Conservation (phyloP, 2,797 vertebrate species). For the Microhierax caerulescens region DNA sequence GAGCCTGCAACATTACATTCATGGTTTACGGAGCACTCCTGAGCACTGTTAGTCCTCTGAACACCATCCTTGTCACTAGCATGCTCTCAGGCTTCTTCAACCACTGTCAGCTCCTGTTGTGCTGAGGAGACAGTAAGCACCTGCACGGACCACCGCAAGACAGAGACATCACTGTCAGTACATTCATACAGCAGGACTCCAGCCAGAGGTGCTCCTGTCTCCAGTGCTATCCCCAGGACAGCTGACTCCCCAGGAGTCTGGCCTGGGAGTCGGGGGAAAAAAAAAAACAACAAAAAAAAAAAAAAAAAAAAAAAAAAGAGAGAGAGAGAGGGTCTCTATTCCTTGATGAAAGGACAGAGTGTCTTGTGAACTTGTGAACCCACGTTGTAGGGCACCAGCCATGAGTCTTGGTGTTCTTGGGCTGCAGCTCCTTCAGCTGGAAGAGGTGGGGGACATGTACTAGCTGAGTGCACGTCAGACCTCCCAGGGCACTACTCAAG, state of each 20-base stretch:
- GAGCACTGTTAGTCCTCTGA: fast-evolving
- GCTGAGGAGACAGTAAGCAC: background rate
- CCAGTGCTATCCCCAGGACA: background rate
- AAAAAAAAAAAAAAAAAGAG: fast-evolving
- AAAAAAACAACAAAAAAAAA: background rate
- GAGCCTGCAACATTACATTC: background rate
- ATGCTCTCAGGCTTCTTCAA: background rate
- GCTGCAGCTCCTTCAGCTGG: background rate
- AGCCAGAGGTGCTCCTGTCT: background rate
- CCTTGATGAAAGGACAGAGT: background rate
- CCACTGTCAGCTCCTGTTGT: background rate
- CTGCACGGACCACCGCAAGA: background rate
- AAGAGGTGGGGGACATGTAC: background rate
- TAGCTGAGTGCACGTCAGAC: background rate
- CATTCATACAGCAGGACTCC: background rate
- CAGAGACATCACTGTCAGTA: background rate
- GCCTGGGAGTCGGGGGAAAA: background rate
- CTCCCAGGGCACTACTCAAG: fast-evolving
- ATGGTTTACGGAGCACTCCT: background rate
- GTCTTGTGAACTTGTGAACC: background rate
- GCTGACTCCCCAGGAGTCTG: background rate
- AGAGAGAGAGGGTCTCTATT: background rate
- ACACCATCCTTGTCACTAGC: background rate
- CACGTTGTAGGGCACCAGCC: background rate
- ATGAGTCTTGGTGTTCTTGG: background rate